Evolutionary conservation across 64 coral and sea anemone genomes (phyloP).

Genomic region (Stichodactyla mertensii): DNA sequence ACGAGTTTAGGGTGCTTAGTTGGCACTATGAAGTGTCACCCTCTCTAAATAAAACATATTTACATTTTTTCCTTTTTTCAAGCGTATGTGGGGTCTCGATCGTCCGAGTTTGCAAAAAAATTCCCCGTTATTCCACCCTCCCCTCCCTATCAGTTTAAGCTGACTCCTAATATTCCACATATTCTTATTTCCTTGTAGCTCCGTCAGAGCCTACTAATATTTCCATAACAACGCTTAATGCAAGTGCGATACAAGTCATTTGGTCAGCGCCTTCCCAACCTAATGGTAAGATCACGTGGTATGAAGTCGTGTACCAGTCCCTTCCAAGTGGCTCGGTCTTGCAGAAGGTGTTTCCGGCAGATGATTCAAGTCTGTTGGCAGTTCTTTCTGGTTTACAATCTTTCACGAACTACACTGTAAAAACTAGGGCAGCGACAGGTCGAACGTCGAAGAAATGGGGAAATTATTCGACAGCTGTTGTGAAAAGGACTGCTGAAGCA

Average conservation of each 20-base stretch:
- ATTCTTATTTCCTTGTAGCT: slow-evolving; percentile 27
- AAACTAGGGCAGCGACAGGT: slow-evolving; percentile 58
- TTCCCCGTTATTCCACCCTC: no score
- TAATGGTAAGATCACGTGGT: slow-evolving; percentile 62
- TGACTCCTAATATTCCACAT: neutral
- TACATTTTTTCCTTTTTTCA: no score
- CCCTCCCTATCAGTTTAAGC: no score
- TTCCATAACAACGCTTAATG: slow-evolving; percentile 24
- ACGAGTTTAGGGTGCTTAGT: no score
- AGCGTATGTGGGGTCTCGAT: no score
- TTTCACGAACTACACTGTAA: slow-evolving; percentile 65
- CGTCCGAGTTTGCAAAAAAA: no score
- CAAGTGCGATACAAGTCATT: slow-evolving; percentile 49
- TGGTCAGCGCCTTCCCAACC: slow-evolving; percentile 52
- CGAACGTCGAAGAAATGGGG: slow-evolving; percentile 48
- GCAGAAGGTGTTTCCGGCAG: slow-evolving; percentile 18
- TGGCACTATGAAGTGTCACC: no score
- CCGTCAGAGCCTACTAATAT: slow-evolving; percentile 53
- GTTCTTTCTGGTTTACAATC: slow-evolving; percentile 43
- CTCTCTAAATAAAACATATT: no score
- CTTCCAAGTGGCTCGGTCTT: slow-evolving; percentile 31
- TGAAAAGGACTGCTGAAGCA: slow-evolving; percentile 57
- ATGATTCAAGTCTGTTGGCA: neutral
- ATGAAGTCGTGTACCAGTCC: slow-evolving; percentile 63
- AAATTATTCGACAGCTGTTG: slow-evolving; percentile 55